Evolutionary conservation across 2,113 vertebrate genomes (phyloP).

Genomic region (Alces alces): DNA sequence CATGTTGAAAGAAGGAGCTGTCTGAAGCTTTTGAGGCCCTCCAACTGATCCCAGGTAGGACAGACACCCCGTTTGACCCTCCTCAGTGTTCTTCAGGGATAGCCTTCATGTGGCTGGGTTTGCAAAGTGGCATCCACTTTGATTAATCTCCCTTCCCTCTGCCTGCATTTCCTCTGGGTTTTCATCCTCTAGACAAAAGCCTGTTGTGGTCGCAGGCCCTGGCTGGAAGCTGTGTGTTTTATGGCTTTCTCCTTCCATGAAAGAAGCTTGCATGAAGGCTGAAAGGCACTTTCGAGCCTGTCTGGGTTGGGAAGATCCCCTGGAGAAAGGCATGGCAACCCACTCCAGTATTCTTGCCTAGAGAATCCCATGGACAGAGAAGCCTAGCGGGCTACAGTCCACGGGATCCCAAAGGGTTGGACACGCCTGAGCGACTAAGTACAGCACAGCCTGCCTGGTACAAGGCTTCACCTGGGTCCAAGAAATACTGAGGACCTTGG

Average conservation of each 20-base stretch:
- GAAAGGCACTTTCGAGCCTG: background rate
- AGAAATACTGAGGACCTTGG: background rate
- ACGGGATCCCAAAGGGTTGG: background rate
- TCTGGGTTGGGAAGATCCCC: background rate
- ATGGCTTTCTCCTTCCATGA: background rate
- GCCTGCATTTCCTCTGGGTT: background rate
- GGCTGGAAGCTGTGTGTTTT: background rate
- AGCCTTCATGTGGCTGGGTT: background rate
- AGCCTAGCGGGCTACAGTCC: background rate
- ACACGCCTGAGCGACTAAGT: background rate
- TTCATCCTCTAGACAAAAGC: background rate
- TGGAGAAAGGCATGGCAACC: background rate
- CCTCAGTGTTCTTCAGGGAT: background rate
- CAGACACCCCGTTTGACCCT: background rate
- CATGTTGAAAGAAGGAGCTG: conserved; percentile 4
- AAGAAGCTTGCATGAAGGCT: background rate
- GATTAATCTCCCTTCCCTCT: background rate
- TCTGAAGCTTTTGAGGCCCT: background rate
- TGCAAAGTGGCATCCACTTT: background rate
- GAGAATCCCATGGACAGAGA: background rate
- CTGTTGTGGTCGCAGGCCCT: background rate
- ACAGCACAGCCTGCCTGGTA: background rate
- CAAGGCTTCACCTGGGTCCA: background rate
- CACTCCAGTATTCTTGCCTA: background rate
- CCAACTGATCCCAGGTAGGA: background rate